phyloP scores from a whole-genome alignment of 2,888 invertebrate species.

The Cyaniris semiargus region DNA sequence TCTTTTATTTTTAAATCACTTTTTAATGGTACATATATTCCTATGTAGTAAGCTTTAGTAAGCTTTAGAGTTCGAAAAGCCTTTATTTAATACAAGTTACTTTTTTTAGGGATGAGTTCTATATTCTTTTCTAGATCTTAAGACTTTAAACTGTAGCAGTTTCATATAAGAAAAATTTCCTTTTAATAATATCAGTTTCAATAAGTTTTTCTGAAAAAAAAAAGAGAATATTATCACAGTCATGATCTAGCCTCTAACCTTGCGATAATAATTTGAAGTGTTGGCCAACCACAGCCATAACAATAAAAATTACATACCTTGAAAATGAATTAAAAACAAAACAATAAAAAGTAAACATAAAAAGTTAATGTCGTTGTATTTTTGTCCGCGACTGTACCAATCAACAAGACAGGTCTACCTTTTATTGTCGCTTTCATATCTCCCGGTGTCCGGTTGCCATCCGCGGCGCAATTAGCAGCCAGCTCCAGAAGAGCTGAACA shows the following conservation, averaged over 20 bases:
- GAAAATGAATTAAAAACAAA: conserved; percentile 11
- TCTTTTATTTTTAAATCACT: too few species aligned
- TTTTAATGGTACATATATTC: too few species aligned
- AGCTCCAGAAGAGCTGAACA: conserved; percentile 47
- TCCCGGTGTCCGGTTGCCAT: conserved; percentile 77
- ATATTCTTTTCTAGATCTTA: too few species aligned
- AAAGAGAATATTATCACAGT: neutral
- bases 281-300: neutral
- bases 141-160: too few species aligned
- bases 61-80: too few species aligned
- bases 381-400: conserved; percentile 57
- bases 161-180: too few species aligned
- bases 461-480: conserved; percentile 64
- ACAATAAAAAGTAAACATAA: conserved; percentile 27
- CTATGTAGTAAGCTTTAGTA: too few species aligned
- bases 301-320: conserved; percentile 11
- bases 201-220: neutral
- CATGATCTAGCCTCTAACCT: neutral
- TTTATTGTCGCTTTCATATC: conserved; percentile 76
- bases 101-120: too few species aligned
- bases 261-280: neutral
- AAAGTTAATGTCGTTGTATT: conserved; percentile 30
- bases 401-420: conserved; percentile 75
- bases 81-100: too few species aligned
- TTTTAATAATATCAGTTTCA: neutral